Evolutionary conservation across 2,888 invertebrate genomes (phyloP).

Genomic region (Netelia melanura): DNA sequence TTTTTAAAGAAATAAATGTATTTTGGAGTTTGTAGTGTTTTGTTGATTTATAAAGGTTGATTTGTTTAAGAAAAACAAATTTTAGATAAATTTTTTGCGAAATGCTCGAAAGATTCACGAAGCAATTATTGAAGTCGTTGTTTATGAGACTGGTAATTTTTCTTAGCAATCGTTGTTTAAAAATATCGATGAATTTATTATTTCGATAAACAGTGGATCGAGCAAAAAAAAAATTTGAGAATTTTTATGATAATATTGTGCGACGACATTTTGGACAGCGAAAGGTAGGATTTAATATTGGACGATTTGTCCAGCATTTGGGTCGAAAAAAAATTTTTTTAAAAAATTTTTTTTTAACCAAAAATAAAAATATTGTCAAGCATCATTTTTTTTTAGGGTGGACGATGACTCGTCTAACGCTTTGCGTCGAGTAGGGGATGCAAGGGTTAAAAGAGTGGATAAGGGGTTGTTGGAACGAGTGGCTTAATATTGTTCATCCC

Average conservation of each 20-base stretch:
- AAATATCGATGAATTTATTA: background rate
- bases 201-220: background rate
- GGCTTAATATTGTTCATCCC: slow-evolving; percentile 49
- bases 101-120: too few species aligned
- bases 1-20: too few species aligned
- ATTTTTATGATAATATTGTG: too few species aligned
- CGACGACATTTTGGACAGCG: too few species aligned
- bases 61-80: too few species aligned
- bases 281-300: too few species aligned
- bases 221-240: background rate
- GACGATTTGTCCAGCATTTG: background rate
- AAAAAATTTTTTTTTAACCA: too few species aligned
- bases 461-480: slow-evolving; percentile 32
- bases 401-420: slow-evolving; percentile 15
- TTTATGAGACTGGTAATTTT: background rate
- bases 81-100: too few species aligned
- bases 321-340: background rate
- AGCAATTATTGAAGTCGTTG: too few species aligned
- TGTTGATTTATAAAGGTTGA: too few species aligned
- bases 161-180: background rate
- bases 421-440: slow-evolving; percentile 22
- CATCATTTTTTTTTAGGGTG: background rate
- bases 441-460: background rate
- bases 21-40: too few species aligned
- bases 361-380: background rate